A percentile compares a stretch with the other conserved stretches of the same genome.
phyloP scores from a whole-genome alignment of 2,113 vertebrate species.

The Trogon melanurus region DNA sequence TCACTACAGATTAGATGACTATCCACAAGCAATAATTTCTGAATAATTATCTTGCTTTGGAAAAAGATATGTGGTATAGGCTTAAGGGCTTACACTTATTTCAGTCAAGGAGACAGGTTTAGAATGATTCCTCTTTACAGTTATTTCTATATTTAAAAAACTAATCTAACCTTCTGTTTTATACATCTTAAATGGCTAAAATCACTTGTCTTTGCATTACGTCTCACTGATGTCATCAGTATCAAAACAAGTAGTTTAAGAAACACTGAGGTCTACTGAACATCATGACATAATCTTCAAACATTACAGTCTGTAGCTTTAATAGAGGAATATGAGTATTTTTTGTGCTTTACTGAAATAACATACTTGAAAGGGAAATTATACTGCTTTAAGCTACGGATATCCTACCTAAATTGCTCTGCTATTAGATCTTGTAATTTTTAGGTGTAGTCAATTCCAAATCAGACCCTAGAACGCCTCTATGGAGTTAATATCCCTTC shows the following conservation, averaged over 20 bases:
- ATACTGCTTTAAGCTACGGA: background rate
- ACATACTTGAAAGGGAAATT: background rate
- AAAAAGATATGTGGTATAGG: background rate
- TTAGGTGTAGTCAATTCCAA: background rate
- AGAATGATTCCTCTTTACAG: background rate
- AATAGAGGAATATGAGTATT: background rate
- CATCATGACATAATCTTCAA: background rate
- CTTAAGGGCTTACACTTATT: background rate
- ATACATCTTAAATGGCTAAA: background rate
- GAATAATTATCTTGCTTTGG: background rate
- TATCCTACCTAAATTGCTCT: slow-evolving; percentile 4
- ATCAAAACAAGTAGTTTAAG: background rate
- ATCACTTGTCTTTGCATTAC: background rate
- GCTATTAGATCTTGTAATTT: background rate
- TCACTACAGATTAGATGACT: background rate
- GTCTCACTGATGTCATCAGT: background rate
- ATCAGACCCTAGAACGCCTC: background rate
- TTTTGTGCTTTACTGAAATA: background rate
- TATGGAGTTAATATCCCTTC: background rate
- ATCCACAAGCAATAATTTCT: background rate
- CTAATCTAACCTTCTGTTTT: background rate
- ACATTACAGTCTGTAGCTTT: background rate
- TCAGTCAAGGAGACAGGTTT: background rate
- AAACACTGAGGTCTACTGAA: background rate
- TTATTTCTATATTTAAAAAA: background rate